phyloP scores from a whole-genome alignment of 2,797 vertebrate genomes.

The Menidia menidia region DNA sequence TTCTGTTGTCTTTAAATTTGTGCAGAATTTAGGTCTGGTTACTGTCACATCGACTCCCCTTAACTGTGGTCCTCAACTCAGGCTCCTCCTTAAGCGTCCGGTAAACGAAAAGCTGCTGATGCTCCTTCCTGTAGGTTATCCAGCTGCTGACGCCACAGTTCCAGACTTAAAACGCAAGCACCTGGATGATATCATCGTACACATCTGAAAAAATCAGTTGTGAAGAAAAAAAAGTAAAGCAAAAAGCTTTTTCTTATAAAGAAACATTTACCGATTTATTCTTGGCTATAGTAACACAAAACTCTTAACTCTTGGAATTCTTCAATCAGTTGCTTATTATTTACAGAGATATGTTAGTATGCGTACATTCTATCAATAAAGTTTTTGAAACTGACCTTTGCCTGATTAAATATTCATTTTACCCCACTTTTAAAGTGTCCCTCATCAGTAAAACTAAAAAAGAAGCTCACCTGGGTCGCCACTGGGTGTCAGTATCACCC shows the following conservation, averaged over 20 bases:
- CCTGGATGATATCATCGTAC: constrained; percentile 88
- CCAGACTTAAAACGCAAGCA: constrained; percentile 88
- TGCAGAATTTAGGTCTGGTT: constrained; percentile 91
- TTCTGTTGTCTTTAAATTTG: constrained; percentile 6
- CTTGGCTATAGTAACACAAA: no score
- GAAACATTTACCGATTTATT: no score
- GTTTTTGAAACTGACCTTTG: background rate
- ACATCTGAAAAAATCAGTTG: constrained; percentile 65
- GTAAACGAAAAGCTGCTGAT: constrained; percentile 93
- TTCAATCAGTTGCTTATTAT: background rate
- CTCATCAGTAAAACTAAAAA: background rate
- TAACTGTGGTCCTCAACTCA: constrained; percentile 93
- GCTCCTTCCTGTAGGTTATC: constrained; percentile 93
- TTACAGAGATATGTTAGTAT: background rate
- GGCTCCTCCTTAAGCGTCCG: constrained; percentile 87
- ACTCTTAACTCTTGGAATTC: background rate
- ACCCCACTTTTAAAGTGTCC: background rate
- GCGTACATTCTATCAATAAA: background rate
- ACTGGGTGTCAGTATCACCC: constrained; percentile 10
- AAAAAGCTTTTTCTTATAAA: background rate
- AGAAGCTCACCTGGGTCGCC: background rate
- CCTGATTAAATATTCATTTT: background rate
- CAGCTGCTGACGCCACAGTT: constrained; percentile 87
- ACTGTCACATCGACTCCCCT: constrained; percentile 94
- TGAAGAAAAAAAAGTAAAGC: background rate